Conservation (phyloP, 2,797 vertebrate genomes). For the Argya squamiceps region DNA sequence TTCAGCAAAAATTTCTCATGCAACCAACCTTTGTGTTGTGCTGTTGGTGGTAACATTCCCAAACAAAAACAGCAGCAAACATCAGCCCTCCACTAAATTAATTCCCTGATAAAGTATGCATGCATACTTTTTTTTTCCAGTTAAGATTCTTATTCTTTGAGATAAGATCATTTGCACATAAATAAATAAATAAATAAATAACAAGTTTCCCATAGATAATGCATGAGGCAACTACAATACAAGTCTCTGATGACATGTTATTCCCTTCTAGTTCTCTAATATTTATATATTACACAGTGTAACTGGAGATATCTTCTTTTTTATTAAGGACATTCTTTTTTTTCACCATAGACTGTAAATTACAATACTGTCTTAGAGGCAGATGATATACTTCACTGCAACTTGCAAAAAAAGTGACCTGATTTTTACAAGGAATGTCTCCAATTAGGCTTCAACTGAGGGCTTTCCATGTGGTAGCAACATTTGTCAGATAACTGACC, state of each 20-base stretch:
- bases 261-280: background rate
- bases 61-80: background rate
- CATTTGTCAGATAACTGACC: background rate
- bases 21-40: background rate
- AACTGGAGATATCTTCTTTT: background rate
- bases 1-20: background rate
- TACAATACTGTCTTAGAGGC: background rate
- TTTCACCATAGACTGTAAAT: background rate
- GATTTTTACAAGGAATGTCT: background rate
- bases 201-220: background rate
- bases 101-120: background rate
- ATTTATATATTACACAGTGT: background rate
- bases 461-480: background rate
- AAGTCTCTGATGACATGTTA: background rate
- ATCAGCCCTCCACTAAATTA: background rate
- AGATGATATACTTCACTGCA: background rate
- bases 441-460: background rate
- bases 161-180: background rate
- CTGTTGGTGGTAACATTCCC: background rate
- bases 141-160: background rate
- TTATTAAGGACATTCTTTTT: background rate
- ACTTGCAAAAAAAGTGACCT: background rate
- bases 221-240: background rate
- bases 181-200: background rate
- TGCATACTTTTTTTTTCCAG: too few relatives aligned